Evolutionary conservation across 2,888 invertebrate genomes (phyloP).

Genomic region (Petrolisthes manimaculis): DNA sequence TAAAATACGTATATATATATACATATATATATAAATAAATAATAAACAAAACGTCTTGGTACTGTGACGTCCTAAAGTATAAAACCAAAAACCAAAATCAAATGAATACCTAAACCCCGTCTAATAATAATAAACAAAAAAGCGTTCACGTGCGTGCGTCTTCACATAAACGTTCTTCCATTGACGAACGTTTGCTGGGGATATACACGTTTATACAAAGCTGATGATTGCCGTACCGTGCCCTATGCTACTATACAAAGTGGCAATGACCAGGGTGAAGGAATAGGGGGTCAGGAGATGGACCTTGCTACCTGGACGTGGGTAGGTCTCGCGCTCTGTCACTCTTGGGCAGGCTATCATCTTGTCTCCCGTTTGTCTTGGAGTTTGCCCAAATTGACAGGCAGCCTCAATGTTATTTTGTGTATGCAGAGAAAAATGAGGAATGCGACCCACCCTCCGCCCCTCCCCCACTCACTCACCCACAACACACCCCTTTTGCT

Average conservation of each 20-base stretch:
- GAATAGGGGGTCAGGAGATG: neutral
- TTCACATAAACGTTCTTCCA: too few relatives aligned
- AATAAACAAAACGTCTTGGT: too few relatives aligned
- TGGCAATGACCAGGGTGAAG: neutral
- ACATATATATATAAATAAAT: too few relatives aligned
- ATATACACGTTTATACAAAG: too few relatives aligned
- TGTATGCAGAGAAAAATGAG: constrained; percentile 64
- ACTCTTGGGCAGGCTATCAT: constrained; percentile 56
- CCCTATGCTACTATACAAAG: neutral
- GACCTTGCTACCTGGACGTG: constrained; percentile 36
- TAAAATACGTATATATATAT: too few relatives aligned
- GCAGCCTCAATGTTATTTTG: constrained; percentile 63
- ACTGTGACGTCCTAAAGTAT: too few relatives aligned
- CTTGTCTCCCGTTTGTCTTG: constrained; percentile 58
- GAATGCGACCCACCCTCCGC: constrained; percentile 47
- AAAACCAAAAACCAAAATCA: too few relatives aligned
- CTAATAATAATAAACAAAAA: too few relatives aligned
- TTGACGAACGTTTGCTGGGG: too few relatives aligned
- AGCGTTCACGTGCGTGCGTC: too few relatives aligned
- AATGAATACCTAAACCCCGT: too few relatives aligned
- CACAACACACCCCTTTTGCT: constrained; percentile 34
- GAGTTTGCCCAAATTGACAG: constrained; percentile 63
- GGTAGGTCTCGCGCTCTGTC: constrained; percentile 50
- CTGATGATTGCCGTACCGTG: neutral
- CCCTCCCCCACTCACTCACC: constrained; percentile 6